These are phyloP conservation scores for Neodiprion fabricii DNA, from an alignment of 1,140 invertebrate species.

Conservation along the genomic window DNA sequence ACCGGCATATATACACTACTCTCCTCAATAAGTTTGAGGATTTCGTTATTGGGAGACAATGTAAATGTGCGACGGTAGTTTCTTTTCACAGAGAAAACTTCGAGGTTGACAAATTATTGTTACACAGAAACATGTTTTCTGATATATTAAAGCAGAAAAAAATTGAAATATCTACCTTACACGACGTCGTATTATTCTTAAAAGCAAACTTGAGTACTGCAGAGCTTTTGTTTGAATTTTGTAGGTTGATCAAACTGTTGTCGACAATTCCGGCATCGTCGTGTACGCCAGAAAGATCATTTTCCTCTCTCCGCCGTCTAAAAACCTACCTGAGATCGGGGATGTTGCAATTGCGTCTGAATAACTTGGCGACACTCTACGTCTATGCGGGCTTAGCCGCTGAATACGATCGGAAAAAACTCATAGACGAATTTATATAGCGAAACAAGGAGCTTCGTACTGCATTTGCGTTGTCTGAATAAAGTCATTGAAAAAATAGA, in stretches of 20 bases:
- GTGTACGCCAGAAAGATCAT: slow-evolving; percentile 28
- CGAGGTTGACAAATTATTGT: slow-evolving; percentile 3
- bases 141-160: neutral
- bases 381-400: slow-evolving; percentile 20
- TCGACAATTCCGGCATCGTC: slow-evolving; percentile 29
- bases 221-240: slow-evolving; percentile 10
- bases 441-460: slow-evolving; percentile 4
- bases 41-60: neutral
- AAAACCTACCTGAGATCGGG: slow-evolving; percentile 31
- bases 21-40: neutral
- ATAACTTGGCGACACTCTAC: slow-evolving; percentile 28
- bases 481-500: neutral
- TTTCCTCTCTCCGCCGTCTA: slow-evolving; percentile 24
- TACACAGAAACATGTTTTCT: neutral
- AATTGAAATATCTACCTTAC: too few relatives aligned
- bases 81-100: neutral
- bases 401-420: slow-evolving; percentile 21
- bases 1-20: neutral
- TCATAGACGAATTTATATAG: slow-evolving; percentile 22
- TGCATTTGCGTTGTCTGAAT: neutral
- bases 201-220: neutral
- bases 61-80: neutral
- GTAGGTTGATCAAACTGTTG: slow-evolving; percentile 17
- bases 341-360: slow-evolving; percentile 27
- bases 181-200: neutral